These are phyloP conservation scores for Anthonomus grandis DNA, from an alignment of 1,140 invertebrate species.

Conservation along the genomic window DNA sequence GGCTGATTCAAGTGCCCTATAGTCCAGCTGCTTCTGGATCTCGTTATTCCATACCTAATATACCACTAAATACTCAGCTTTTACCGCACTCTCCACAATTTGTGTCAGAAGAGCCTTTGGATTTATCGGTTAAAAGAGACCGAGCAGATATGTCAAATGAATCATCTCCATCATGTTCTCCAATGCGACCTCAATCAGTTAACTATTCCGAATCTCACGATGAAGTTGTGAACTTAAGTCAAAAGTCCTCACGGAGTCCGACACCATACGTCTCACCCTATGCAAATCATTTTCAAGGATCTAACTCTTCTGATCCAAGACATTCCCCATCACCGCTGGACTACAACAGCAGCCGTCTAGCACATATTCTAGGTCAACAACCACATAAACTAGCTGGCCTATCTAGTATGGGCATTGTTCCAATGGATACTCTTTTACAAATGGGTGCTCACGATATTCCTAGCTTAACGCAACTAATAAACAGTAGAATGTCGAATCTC, in stretches of 20 bases:
- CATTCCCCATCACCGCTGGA: constrained; percentile 51
- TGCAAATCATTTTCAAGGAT: constrained; percentile 54
- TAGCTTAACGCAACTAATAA: constrained; percentile 52
- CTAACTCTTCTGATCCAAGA: constrained; percentile 51
- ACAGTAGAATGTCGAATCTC: constrained; percentile 53
- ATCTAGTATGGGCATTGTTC: constrained; percentile 50
- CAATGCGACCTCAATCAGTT: constrained; percentile 54
- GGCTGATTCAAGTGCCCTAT: constrained; percentile 57
- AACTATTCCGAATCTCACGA: constrained; percentile 58
- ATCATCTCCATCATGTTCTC: constrained; percentile 60
- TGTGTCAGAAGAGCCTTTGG: constrained; percentile 76
- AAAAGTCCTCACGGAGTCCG: constrained; percentile 63
- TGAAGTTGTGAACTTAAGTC: constrained; percentile 69
- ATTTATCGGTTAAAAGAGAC: constrained; percentile 79
- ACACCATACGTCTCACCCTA: constrained; percentile 54
- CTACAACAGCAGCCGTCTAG: constrained; percentile 48
- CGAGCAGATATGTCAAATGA: constrained; percentile 54
- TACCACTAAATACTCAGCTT: constrained; percentile 34
- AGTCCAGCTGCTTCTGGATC: constrained; percentile 31
- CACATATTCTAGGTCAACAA: constrained; percentile 52
- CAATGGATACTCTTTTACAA: constrained; percentile 63
- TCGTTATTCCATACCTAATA: constrained; percentile 27
- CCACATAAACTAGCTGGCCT: constrained; percentile 47
- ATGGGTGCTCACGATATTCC: constrained; percentile 57
- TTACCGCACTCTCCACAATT: constrained; percentile 43